Evolutionary conservation across 2,113 vertebrate genomes (phyloP), one percentile per base, ranked within the genome.

Genomic region (Potamarius usumacintae): DNA sequence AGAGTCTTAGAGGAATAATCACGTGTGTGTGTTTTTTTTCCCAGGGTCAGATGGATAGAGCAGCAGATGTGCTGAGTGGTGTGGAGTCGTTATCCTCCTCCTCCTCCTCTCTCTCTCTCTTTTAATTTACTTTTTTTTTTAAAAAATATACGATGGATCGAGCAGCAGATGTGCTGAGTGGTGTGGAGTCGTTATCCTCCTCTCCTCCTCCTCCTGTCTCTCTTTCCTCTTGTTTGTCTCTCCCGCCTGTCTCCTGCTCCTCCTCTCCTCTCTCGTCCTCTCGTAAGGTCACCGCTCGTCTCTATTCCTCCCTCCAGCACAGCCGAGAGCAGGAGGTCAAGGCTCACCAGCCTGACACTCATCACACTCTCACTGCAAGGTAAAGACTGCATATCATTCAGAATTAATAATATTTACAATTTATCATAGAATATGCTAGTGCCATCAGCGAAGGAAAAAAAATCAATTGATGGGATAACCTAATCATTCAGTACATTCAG

Each of bases 271-370:
- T 88, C 53, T 52, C 81, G 0, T 83, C 89, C 3, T 95, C 93
- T 63, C 94, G 94, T 0, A 91, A 94, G 86, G 95, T 96, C 82
- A 95, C 94, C 0, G 91, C 95, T 0, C 93, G 92, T n/a, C 94
- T 95, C 48, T 95, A 96, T 50, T 81, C 94, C 7, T 96, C 95
- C 5, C 88, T 96, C 80, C 94, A 92, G 83, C 92, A 90, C 50
- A 95, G 94, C 90, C 91, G 90, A 86, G 92, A 94, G 80, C 92
- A 94, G 0, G 95, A 95, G 85, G 89, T 89, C 42, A 92, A 91
- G 1, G 91, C 90, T 25, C 89, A 94, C 72, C 92, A 91, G 0
- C 83, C 34, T 15, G 34, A 53, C 5, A 6, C 85, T n/a, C 85
- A 79, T 53, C 87, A 50, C 30, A 22, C 82, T 25, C 22, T 52